Evolutionary conservation across 2,888 invertebrate genomes (phyloP), one percentile per base, ranked within the genome.

Genomic region (Acanthosepion pharaonis): DNA sequence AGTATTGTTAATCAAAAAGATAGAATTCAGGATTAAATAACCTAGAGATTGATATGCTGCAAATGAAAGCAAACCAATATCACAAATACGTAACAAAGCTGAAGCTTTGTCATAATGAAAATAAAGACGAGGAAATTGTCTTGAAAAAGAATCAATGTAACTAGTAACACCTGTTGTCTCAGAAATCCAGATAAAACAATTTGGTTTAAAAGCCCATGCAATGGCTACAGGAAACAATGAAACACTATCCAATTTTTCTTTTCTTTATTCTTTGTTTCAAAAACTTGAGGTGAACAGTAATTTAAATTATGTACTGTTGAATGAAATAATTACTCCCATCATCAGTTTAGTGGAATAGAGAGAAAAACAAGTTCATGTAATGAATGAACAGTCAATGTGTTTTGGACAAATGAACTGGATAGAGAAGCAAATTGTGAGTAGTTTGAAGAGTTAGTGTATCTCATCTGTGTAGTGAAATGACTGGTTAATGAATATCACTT

Each of bases 201-300:
- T 59, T 23, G 3, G 20, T 59, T 23, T 59, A 5, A 59, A 59
- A 59, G 6, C 59, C 5, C 5, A 59, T 59, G 59, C 6, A 18
- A 59, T 23, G 23, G 59, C 59, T 59, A 59, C 5, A 59, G 59
- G 59, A 59, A 59, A 6, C 6, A 59, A 23, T 23, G 23, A 59
- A 59, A 23, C 59, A 59, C 59, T 59, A 23, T 23, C 23, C 59
- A 59, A 23, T n/a, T n/a, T 78, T 2, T n/a, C n/a, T 78, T 78
- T 78, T n/a, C 11, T 33, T n/a, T 20, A 9, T 78, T n/a, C n/a
- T 33, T n/a, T n/a, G 78, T n/a, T 78, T n/a, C 1, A 15, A n/a
- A n/a, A 78, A n/a, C 78, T 78, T 78, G 78, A 78, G 78, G n/a
- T 78, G 78, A 78, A 78, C 78, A 78, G 78, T 78, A 78, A 78